Base-by-base conservation (phyloP, 2,888 invertebrate species). In the Oegoconia quadripuncta region DNA sequence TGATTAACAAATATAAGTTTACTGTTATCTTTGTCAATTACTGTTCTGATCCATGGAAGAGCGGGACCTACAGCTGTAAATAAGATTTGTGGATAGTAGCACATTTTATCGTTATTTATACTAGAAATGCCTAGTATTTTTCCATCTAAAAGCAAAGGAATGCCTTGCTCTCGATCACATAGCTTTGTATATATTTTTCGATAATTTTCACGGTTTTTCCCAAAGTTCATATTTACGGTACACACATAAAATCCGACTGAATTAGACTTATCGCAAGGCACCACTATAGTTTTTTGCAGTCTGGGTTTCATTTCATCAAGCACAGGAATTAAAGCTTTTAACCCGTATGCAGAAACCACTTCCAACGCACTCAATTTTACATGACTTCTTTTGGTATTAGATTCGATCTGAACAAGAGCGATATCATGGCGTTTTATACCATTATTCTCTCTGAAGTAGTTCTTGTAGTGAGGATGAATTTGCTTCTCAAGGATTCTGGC, bases 101-200 rank as follows among this genome's bases (percentile, higher is more conserved):
- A 63, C 15, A 37, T 38, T n/a, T 42, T 41, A 22, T 33, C 39
- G 11, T 52, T 51, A 9, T 50, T 42, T 16, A 53, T 36, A 3
- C 48, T 44, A 22, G 56, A 58, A 8, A 72, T 55, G 3, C 72
- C 74, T 28, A 72, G 36, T 34, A 78, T 48, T 37, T 52, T 50
- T 16, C 55, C 54, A n/a, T 62, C 46, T n/a, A 71, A 39, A 13
- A 78, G 42, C 13, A 78, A 49, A 2, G 79, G 78, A 5, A 62
- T 41, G 1, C 79, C 80, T 46, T 73, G 60, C 39, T 49, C 46
- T 20, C 54, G 41, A 20, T 47, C 46, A 37, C 64, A 65, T 11
- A 44, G 28, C 34, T 46, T 34, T 16, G 39, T 17, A 7, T 38
- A 14, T 7, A 20, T 47, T 48, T 30, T 22, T 26, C 42, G 37